Conservation (phyloP, 2,797 vertebrate genomes). For the Huso huso region DNA sequence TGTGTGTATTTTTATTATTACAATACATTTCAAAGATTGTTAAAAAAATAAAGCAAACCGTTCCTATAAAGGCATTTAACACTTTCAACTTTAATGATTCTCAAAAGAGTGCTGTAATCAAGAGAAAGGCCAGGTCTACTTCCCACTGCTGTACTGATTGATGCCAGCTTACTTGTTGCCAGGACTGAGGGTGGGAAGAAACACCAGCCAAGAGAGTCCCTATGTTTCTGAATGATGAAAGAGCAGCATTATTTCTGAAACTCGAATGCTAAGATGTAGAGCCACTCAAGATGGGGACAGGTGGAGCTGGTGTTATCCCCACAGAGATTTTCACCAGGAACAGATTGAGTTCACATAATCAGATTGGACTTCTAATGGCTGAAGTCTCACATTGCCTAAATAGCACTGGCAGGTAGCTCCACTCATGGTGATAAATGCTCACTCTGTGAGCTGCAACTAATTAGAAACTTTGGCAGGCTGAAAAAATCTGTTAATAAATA, state of each 20-base stretch:
- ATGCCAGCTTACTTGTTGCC: no score
- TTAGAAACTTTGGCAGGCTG: slow-evolving; percentile 45
- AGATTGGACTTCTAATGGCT: slow-evolving; percentile 39
- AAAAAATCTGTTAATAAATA: slow-evolving; percentile 50
- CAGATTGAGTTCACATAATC: slow-evolving; percentile 38
- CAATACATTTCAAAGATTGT: no score
- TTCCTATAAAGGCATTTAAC: no score
- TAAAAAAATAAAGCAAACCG: no score
- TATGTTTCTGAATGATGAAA: slow-evolving; percentile 17
- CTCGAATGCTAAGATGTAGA: slow-evolving; percentile 11
- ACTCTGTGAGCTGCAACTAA: slow-evolving; percentile 44
- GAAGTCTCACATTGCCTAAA: slow-evolving; percentile 34
- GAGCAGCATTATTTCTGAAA: slow-evolving; percentile 22
- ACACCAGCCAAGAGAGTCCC: slow-evolving; percentile 17
- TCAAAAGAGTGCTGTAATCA: no score
- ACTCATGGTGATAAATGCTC: slow-evolving; percentile 40
- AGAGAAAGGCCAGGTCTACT: no score
- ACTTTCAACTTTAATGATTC: no score
- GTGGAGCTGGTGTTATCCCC: slow-evolving; percentile 32
- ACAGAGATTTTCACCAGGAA: slow-evolving; percentile 38
- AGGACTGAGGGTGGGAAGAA: slow-evolving; percentile 5
- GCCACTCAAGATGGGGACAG: slow-evolving; percentile 15
- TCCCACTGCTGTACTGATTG: no score
- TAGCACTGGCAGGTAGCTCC: slow-evolving; percentile 34
- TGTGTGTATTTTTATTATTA: no score